Evolutionary conservation across 2,113 vertebrate species (phyloP), one percentile per base, ranked within the genome.

Genomic region (Aix galericulata): DNA sequence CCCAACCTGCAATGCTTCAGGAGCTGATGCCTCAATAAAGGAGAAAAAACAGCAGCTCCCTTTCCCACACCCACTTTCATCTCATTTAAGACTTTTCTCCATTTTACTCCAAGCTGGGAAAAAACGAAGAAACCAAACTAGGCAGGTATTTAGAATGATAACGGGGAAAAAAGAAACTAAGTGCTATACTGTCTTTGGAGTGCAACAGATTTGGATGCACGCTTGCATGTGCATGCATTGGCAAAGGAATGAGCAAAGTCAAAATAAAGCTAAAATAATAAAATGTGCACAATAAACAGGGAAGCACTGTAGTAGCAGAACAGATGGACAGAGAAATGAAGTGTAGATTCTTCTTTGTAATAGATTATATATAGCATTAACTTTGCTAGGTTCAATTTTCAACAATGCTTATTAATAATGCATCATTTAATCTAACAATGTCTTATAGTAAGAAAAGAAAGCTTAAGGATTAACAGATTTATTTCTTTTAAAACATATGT

Each of bases 341-440:
- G 13, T 17, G 38, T 22, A 64, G 42, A 21, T 85, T 73, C 64
- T 60, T 75, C 46, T 68, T 79, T 73, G 25, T 26, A 64, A 88
- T 3, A 31, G 32, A 38, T 64, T 82, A 66, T 21, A 66, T 18
- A 62, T 13, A 62, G 42, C 11, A 34, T 62, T 82, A 67, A 27
- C 14, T 72, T 81, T 53, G 13, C 58, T 66, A n/a, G 71, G 25
- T 72, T 85, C 69, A 32, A 66, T 76, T 93, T 96, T 34, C 68
- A 94, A 84, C 83, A 88, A 74, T 6, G 22, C 22, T 82, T 77
- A 77, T 92, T 88, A 94, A 95, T 81, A 86, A 94, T 84, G 58
- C 64, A 95, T 76, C n/a, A 52, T 87, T 93, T 88, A 88, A 94
- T 95, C 93, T 94, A 86, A 86, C 63, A 62, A 32, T 17, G 36